These are phyloP conservation scores for Plebejus argus DNA, from an alignment of 2,888 invertebrate genomes.

Conservation along the genomic window DNA sequence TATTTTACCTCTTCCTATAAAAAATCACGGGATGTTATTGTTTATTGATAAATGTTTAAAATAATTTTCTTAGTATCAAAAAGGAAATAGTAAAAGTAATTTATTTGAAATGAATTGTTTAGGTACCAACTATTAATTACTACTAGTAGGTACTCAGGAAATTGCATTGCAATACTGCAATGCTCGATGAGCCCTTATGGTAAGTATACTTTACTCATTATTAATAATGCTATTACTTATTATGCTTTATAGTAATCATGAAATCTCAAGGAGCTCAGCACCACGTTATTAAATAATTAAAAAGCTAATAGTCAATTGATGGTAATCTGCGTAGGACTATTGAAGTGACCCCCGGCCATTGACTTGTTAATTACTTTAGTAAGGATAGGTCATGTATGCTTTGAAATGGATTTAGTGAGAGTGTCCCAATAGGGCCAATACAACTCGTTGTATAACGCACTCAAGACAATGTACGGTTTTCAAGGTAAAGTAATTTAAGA, in stretches of 20 bases:
- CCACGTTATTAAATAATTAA: conserved; percentile 23
- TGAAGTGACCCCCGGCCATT: conserved; percentile 18
- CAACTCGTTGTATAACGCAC: too few relatives aligned
- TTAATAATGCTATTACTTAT: too few relatives aligned
- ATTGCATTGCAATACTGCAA: not conserved
- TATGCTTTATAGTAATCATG: not conserved
- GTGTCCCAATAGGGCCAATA: not conserved
- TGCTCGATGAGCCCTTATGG: not conserved
- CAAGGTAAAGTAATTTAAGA: too few relatives aligned
- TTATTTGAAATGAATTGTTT: not conserved
- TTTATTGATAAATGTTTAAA: too few relatives aligned
- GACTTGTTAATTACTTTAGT: not conserved
- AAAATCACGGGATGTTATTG: not conserved
- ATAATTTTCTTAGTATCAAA: not conserved
- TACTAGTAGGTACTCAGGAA: not conserved
- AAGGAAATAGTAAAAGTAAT: not conserved
- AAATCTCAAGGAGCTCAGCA: conserved; percentile 7
- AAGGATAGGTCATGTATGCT: not conserved
- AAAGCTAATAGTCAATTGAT: conserved; percentile 27
- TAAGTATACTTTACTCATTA: not conserved
- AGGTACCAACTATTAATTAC: not conserved
- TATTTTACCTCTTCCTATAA: not conserved
- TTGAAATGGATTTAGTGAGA: not conserved
- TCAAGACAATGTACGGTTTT: too few relatives aligned
- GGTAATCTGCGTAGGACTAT: conserved; percentile 18